These are phyloP conservation scores for Samia ricini DNA, from an alignment of 1,140 invertebrate genomes.

Conservation along the genomic window DNA sequence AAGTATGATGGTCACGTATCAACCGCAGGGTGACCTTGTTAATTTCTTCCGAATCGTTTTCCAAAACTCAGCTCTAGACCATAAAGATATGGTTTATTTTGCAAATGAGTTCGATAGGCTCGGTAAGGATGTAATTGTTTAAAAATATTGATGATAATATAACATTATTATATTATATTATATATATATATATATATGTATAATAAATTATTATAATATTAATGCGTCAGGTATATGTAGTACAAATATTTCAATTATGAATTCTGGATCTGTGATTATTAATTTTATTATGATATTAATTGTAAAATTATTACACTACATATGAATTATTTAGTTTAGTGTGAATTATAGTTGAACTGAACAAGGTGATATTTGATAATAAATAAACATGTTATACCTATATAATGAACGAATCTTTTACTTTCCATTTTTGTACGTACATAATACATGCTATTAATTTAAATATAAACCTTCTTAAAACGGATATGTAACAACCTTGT, in stretches of 20 bases:
- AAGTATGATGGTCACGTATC: constrained; percentile 97
- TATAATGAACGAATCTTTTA: background rate
- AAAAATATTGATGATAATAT: constrained; percentile 16
- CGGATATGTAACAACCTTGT: too few relatives aligned
- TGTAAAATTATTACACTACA: constrained; percentile 12
- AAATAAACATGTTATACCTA: background rate
- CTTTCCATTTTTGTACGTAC: background rate
- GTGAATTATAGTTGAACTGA: background rate
- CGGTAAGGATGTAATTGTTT: constrained; percentile 79
- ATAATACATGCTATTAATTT: too few relatives aligned
- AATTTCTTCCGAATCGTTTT: constrained; percentile 97
- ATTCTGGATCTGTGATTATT: constrained; percentile 21
- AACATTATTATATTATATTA: too few relatives aligned
- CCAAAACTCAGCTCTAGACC: constrained; percentile 90
- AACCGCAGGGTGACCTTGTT: constrained; percentile 87
- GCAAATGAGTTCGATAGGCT: constrained; percentile 91
- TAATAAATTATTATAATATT: constrained; percentile 2
- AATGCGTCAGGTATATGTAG: background rate
- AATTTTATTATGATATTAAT: constrained; percentile 22
- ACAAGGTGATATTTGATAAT: background rate
- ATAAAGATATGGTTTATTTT: constrained; percentile 91
- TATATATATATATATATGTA: too few relatives aligned
- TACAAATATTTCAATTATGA: constrained; percentile 18
- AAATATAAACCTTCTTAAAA: too few relatives aligned
- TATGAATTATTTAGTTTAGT: constrained; percentile 4